Base-by-base conservation (phyloP, 2,888 invertebrate species). In the Heliconius charithonia region DNA sequence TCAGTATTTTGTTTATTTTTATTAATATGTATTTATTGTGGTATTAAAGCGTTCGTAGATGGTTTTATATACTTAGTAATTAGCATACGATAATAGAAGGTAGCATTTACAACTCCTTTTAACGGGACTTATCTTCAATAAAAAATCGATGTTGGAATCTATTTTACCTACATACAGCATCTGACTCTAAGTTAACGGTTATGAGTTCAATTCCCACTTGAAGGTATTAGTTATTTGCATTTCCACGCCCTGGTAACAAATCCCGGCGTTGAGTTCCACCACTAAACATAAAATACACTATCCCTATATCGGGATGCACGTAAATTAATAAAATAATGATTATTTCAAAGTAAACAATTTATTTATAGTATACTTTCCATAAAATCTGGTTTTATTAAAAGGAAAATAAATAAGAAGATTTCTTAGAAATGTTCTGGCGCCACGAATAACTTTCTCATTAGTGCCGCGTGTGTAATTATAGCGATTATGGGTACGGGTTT, bases 361-460 rank as follows among this genome's bases (percentile, higher is more conserved):
- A 69, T 69, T 69, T 69, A 69, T 41, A 69, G 41, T 13, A 45
- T 41, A 69, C 45, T 69, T 69, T 69, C 25, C 69, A 69, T 41
- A 25, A 25, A 69, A 45, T 27, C 67, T 45, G 16, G 69, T 69
- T 45, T 69, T 3, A 41, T 25, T 41, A 69, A 69, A n/a, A 25
- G 37, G n/a, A 41, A 67, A n/a, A 41, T 37, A 67, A 67, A 41
- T 67, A 67, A 67, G 66, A 12, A 13, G 51, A 51, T 51, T 51
- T 51, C 51, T 22, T 51, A 7, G 19, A 51, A 69, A 69, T 69
- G 41, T 25, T 56, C 13, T 72, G 72, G 72, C 72, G 72, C 72
- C 72, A 32, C 59, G 32, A 72, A 59, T 59, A 59, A 72, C 59
- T 72, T 72, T 72, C 72, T 25, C 29, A 37, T 72, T 59, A 59